These are phyloP conservation scores for Gephyroberyx darwinii DNA, from an alignment of 2,797 vertebrate genomes.

Conservation along the genomic window DNA sequence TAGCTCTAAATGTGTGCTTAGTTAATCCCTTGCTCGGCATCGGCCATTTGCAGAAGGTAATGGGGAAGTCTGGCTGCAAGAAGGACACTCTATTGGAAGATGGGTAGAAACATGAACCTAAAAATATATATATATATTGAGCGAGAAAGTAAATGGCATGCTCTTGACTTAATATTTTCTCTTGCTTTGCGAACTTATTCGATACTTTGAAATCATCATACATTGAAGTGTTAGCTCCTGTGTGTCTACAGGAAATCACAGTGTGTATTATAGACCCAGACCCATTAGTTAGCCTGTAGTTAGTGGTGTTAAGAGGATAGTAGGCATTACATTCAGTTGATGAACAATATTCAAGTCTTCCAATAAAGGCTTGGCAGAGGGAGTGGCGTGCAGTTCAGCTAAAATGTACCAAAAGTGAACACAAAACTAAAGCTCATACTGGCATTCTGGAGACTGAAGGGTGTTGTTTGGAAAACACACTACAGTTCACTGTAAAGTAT, in stretches of 20 bases:
- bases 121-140: slow-evolving; percentile 47
- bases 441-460: background rate
- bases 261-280: slow-evolving; percentile 11
- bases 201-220: slow-evolving; percentile 18
- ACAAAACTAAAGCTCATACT: slow-evolving; percentile 15
- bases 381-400: slow-evolving; percentile 10
- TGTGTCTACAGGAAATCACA: slow-evolving; percentile 21
- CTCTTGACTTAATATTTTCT: slow-evolving; percentile 9
- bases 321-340: slow-evolving; percentile 12
- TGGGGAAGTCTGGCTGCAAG: slow-evolving; percentile 50
- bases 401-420: slow-evolving; percentile 11
- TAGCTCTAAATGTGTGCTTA: slow-evolving; percentile 69
- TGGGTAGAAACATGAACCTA: slow-evolving; percentile 49
- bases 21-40: slow-evolving; percentile 69
- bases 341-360: background rate
- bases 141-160: background rate
- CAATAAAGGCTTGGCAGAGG: background rate
- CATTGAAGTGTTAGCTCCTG: slow-evolving; percentile 7
- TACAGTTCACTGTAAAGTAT: slow-evolving; percentile 32
- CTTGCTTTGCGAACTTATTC: background rate
- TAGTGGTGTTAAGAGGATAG: background rate
- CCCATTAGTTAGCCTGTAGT: slow-evolving; percentile 21
- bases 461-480: slow-evolving; percentile 2
- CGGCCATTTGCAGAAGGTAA: slow-evolving; percentile 68
- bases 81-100: slow-evolving; percentile 34